These are phyloP conservation scores for Sesamia inferens DNA, from an alignment of 2,888 invertebrate species.

Conservation along the genomic window DNA sequence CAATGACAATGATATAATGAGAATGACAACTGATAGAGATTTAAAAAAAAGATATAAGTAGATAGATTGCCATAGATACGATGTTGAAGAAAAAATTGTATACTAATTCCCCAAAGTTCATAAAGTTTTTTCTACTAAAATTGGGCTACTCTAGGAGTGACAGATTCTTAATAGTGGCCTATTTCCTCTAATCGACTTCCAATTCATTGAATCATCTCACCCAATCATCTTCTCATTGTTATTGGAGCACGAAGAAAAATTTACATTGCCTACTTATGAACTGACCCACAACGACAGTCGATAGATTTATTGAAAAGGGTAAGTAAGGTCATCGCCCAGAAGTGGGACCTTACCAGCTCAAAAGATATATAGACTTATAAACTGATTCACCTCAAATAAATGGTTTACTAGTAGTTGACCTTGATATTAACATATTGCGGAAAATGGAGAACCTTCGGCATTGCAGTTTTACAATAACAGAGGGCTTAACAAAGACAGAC, in stretches of 20 bases:
- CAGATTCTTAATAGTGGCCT: neutral
- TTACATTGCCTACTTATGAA: neutral
- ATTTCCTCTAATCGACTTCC: conserved; percentile 19
- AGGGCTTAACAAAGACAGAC: neutral
- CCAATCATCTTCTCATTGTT: neutral
- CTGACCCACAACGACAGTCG: neutral
- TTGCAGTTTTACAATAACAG: neutral
- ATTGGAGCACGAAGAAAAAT: neutral
- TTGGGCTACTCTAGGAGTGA: conserved; percentile 10
- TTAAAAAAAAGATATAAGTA: neutral
- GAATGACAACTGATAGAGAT: neutral
- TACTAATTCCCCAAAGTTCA: neutral
- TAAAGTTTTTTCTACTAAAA: neutral
- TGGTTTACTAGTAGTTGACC: conserved; percentile 6
- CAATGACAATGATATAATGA: too few relatives aligned
- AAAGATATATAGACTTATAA: neutral
- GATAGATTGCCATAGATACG: neutral
- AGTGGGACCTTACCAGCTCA: neutral
- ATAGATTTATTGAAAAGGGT: neutral
- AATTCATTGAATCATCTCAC: neutral
- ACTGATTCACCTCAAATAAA: conserved; percentile 23
- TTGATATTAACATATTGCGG: conserved; percentile 40
- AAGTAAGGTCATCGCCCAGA: too few relatives aligned
- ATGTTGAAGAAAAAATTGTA: neutral
- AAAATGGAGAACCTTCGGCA: conserved; percentile 19